Conservation (phyloP, 1,140 invertebrate genomes). For the Stenopsyche tienmushanensis region DNA sequence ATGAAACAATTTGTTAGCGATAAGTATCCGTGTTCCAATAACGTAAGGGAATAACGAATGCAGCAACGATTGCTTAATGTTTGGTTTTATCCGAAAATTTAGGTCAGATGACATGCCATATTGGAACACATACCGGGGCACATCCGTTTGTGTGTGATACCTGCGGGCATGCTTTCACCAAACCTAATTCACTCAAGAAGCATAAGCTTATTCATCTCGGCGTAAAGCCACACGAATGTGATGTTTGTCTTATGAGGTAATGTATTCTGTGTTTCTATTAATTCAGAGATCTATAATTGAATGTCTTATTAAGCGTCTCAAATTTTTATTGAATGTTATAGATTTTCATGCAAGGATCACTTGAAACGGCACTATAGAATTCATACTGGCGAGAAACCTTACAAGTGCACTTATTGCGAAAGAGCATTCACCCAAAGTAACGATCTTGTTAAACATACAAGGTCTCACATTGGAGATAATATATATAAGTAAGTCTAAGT, state of each 20-base stretch:
- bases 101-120: slow-evolving; percentile 59
- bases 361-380: slow-evolving; percentile 63
- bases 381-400: slow-evolving; percentile 75
- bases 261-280: slow-evolving; percentile 53
- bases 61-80: too few species aligned
- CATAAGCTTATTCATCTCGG: slow-evolving; percentile 68
- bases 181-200: slow-evolving; percentile 65
- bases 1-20: too few species aligned
- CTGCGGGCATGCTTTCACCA: slow-evolving; percentile 70
- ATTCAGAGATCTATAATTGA: slow-evolving; percentile 40
- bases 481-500: slow-evolving; percentile 50
- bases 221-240: slow-evolving; percentile 80
- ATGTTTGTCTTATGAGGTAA: slow-evolving; percentile 71
- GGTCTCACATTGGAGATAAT: slow-evolving; percentile 54
- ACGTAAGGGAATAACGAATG: too few species aligned
- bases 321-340: slow-evolving; percentile 32
- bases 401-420: slow-evolving; percentile 59
- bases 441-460: slow-evolving; percentile 55
- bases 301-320: too few species aligned
- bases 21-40: too few species aligned
- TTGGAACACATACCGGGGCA: slow-evolving; percentile 55
- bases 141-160: slow-evolving; percentile 68
- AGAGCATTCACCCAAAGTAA: slow-evolving; percentile 58
- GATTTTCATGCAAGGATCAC: slow-evolving; percentile 53
- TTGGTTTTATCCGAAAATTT: too few species aligned